A percentile compares a stretch with the other conserved stretches of the same genome.
These are phyloP conservation scores for Trididemnum miniatum DNA, from an alignment of 23 tunicate genomes.

Conservation along the genomic window DNA sequence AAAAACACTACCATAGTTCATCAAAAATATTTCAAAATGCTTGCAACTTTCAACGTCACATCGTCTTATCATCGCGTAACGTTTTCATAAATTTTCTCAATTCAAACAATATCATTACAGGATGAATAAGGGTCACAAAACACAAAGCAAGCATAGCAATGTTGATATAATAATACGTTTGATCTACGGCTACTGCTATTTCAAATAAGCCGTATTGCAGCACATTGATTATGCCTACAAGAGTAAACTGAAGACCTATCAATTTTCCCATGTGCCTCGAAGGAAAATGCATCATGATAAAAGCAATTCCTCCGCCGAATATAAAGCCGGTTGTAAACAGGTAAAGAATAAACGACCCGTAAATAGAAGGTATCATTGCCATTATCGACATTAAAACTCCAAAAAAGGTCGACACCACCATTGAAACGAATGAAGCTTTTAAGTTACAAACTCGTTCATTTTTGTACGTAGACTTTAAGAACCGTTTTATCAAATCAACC, in stretches of 20 bases:
- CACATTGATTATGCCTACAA: neutral
- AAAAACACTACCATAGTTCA: no score
- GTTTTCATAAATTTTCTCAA: neutral
- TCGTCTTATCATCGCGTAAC: no score
- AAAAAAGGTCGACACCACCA: constrained; percentile 1
- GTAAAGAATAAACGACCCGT: constrained; percentile 6
- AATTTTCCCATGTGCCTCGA: constrained; percentile 19
- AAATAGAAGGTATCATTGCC: neutral
- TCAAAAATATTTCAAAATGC: no score
- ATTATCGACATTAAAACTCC: neutral
- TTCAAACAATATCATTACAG: neutral
- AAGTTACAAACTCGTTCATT: neutral
- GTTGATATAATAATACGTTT: constrained; percentile 5
- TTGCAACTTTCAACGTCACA: no score
- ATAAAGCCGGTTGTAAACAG: constrained; percentile 10
- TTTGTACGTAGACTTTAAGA: neutral
- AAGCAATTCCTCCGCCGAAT: constrained; percentile 8
- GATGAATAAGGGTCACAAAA: constrained; percentile 22
- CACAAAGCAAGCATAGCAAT: neutral
- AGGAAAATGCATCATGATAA: constrained; percentile 17
- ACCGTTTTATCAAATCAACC: neutral
- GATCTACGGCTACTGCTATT: neutral
- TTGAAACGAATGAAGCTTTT: constrained; percentile 2
- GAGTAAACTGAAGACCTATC: neutral
- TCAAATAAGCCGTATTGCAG: constrained; percentile 24